Evolutionary conservation across 2,113 vertebrate genomes (phyloP).

Genomic region (Chamaea fasciata): DNA sequence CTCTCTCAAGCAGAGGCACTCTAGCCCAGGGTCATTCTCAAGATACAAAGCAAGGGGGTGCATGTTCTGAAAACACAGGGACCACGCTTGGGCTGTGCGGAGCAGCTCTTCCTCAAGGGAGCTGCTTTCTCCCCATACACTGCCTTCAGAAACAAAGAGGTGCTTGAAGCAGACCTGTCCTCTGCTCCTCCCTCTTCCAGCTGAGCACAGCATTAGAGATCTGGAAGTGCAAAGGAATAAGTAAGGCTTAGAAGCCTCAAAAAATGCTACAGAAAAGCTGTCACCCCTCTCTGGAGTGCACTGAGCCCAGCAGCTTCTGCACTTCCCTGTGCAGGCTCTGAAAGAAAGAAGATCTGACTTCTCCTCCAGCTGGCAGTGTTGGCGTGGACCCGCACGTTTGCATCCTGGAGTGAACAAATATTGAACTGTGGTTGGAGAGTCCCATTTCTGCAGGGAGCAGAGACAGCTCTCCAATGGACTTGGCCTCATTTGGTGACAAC

Average conservation of each 20-base stretch:
- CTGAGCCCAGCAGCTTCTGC: neutral
- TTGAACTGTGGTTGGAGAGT: neutral
- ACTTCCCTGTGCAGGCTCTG: neutral
- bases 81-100: rapidly evolving
- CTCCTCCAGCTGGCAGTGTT: neutral
- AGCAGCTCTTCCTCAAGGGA: neutral
- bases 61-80: neutral
- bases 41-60: neutral
- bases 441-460: neutral
- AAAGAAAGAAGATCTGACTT: neutral
- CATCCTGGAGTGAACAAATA: neutral
- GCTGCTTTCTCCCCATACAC: neutral
- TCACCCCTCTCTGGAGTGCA: neutral
- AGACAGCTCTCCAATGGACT: neutral
- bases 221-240: neutral
- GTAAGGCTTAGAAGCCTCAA: neutral
- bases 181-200: neutral
- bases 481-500: neutral
- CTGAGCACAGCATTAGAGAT: neutral
- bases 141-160: neutral
- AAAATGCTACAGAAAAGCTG: neutral
- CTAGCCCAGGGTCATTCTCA: neutral
- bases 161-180: neutral
- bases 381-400: neutral
- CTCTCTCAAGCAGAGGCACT: rapidly evolving